Evolutionary conservation across 2,888 invertebrate genomes (phyloP), one percentile per base, ranked within the genome.

Genomic region (Smittia sp.): DNA sequence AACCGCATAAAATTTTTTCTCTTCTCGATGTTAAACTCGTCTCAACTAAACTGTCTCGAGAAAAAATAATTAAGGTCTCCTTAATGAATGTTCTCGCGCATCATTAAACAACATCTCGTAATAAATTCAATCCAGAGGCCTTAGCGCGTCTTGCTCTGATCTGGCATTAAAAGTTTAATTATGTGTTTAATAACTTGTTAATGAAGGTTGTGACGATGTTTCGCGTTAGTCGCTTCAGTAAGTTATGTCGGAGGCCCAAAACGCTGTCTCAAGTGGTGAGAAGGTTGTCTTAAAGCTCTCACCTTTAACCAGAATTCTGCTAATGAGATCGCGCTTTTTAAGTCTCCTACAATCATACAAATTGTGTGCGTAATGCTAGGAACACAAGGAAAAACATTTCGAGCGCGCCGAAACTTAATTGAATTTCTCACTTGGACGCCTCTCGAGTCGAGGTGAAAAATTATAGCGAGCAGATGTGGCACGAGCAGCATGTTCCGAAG

Each of bases 151-250:
- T 46, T 11, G 46, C 46, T 46, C n/a, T 2, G n/a, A 46, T 6
- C 46, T 32, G n/a, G 11, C 46, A 11, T 7, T 46, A 46, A 46
- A 46, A 46, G 46, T 46, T 46, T 46, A 46, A 46, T 46, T 46
- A 46, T 46, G 46, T 46, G 46, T 46, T 46, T 46, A 46, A 46
- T 46, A 46, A 46, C 46, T 46, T 46, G 46, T 46, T 46, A 46
- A 46, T 46, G 46, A 46, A 46, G 46, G 46, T 46, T 46, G 11
- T n/a, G 46, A 46, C n/a, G 46, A 46, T 46, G 11, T n/a, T 46
- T 11, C 2, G 11, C 46, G 15, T 46, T 46, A n/a, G 46, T 13
- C 11, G 46, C 46, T 46, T 46, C 46, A 11, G 46, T 46, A 46
- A 46, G 15, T 46, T 46, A 46, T 15, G 6, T 11, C 11, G 46